phyloP scores from a whole-genome alignment of 23 tunicate genomes.

The Styela clava region DNA sequence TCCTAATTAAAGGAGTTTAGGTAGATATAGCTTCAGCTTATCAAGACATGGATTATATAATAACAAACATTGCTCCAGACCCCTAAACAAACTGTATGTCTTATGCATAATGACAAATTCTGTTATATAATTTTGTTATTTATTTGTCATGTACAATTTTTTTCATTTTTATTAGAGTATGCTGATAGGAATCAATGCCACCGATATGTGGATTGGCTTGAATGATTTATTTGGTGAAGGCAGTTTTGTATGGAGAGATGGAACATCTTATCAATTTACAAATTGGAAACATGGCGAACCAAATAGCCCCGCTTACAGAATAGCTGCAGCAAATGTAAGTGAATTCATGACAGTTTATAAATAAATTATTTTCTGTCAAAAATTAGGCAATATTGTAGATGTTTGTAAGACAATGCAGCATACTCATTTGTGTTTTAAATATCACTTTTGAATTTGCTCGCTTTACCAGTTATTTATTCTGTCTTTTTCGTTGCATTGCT shows the following conservation, averaged over 20 bases:
- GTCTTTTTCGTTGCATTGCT: too few relatives aligned
- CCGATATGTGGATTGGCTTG: slow-evolving; percentile 87
- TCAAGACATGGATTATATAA: too few relatives aligned
- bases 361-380: too few relatives aligned
- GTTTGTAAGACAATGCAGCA: background rate
- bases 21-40: too few relatives aligned
- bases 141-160: too few relatives aligned
- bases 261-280: slow-evolving; percentile 53
- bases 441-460: background rate
- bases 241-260: slow-evolving; percentile 87
- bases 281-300: slow-evolving; percentile 93
- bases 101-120: too few relatives aligned
- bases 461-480: background rate
- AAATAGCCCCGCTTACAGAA: slow-evolving; percentile 57
- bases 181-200: slow-evolving; percentile 22
- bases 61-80: too few relatives aligned
- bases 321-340: slow-evolving; percentile 19
- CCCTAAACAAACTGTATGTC: too few relatives aligned
- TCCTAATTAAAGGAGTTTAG: too few relatives aligned
- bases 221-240: slow-evolving; percentile 72
- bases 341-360: too few relatives aligned
- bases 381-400: background rate
- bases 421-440: background rate
- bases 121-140: too few relatives aligned
- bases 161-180: too few relatives aligned